Evolutionary conservation across 35 echinoderm and acorn worm genomes (phyloP), one percentile per base, ranked within the genome.

Genomic region (Diadema setosum): DNA sequence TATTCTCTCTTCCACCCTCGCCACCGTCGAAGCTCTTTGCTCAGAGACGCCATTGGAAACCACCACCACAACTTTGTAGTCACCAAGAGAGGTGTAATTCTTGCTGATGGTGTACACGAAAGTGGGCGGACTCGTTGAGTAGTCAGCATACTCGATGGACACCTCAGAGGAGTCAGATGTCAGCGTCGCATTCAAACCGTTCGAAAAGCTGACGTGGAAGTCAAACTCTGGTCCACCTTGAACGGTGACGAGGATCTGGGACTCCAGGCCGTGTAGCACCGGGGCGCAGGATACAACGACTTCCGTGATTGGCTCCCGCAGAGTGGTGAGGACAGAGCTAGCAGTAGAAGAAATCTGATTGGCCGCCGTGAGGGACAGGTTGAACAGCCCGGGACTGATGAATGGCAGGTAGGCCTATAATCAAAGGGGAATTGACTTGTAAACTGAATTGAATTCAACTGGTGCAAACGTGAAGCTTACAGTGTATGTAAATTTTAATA

Each of bases 1-100:
- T 14, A 99, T 93, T 25, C 43, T 61, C 48, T 99, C 92, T 46
- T 99, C 96, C 21, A 99, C 92, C 18, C 70, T 18, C 1, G 83
- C 75, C 24, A 91, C 83, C 8, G 59, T 60, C 21, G 84, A 50
- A 5, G 20, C 69, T 12, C 45, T 73, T 34, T 76, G 27, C 18
- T 61, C 67, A 4, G 96, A 99, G 15, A 99, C 90, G 35, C 56
- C 42, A 46, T 99, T 99, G 24, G 36, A 83, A 2, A 95, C 80
- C 4, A 39, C 81, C 8, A 91, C 89, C 25, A 34, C 80, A 44
- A 90, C 67, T 33, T 27, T 29, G 33, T 92, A 91, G 21, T 92
- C 85, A 16, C 96, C 96, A 31, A 87, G 43, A 18, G 21, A 33
- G 11, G 82, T 42, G 43, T 95, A 99, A 20, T 58, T 78, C 45